Evolutionary conservation across 2,113 vertebrate genomes (phyloP).

Genomic region (Toxostoma redivivum): DNA sequence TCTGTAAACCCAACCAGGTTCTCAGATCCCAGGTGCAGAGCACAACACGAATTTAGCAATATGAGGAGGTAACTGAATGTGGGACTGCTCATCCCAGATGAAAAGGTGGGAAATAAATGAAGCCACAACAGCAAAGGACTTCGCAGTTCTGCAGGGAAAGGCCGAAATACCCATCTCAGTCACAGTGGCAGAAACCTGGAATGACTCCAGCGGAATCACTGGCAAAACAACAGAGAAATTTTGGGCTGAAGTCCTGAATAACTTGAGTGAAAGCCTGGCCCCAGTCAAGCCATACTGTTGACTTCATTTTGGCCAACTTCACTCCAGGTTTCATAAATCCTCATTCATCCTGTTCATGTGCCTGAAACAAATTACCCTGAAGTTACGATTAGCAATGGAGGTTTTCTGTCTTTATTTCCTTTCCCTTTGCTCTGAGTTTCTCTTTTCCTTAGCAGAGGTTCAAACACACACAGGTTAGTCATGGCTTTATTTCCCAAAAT

Average conservation of each 20-base stretch:
- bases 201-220: neutral
- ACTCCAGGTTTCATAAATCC: neutral
- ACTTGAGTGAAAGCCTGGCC: neutral
- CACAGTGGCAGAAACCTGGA: neutral
- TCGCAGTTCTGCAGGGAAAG: neutral
- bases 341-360: neutral
- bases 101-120: neutral
- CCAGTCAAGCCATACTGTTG: neutral
- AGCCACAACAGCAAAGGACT: neutral
- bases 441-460: neutral
- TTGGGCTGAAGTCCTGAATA: neutral
- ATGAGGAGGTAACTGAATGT: neutral
- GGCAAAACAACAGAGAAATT: neutral
- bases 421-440: neutral
- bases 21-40: neutral
- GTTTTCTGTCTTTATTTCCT: neutral
- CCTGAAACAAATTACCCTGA: neutral
- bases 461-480: neutral
- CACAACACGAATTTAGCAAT: fast-evolving
- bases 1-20: neutral
- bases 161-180: neutral
- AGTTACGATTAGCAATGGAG: neutral
- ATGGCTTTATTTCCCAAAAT: neutral
- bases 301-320: neutral
- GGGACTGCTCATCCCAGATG: neutral